A percentile compares a stretch with the other conserved stretches of the same genome.
These are phyloP conservation scores for Mesocentrotus franciscanus DNA, from an alignment of 53 echinoderm and acorn worm genomes.

Conservation along the genomic window DNA sequence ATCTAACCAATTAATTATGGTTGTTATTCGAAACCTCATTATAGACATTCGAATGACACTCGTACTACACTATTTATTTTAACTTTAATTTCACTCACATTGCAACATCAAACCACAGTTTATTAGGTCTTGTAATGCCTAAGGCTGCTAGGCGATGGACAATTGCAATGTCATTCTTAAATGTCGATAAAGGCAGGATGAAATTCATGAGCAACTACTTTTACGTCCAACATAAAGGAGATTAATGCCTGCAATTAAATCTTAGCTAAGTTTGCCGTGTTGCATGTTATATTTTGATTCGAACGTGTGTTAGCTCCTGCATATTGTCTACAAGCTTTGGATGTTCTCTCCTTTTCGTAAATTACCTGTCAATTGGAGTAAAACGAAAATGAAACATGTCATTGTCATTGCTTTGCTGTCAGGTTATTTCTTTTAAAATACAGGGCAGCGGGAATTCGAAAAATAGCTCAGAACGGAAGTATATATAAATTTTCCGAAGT, in stretches of 20 bases:
- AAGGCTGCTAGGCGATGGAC: too few species aligned
- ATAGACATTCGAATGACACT: too few species aligned
- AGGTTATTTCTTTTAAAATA: neutral
- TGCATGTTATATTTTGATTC: neutral
- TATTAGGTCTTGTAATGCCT: too few species aligned
- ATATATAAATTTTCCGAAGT: neutral
- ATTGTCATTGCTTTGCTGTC: neutral
- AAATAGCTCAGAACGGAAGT: neutral
- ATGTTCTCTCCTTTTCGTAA: too few species aligned
- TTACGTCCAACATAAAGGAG: neutral
- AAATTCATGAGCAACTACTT: too few species aligned
- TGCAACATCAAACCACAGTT: too few species aligned
- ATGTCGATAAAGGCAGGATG: too few species aligned
- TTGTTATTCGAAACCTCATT: too few species aligned
- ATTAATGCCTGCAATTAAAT: neutral
- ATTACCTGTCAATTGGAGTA: neutral
- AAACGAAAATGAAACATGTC: neutral
- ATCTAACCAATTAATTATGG: too few species aligned
- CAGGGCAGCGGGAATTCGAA: neutral
- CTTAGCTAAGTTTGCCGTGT: neutral
- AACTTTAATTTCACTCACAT: too few species aligned
- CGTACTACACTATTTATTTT: too few species aligned
- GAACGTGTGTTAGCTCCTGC: neutral
- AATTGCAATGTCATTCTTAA: too few species aligned
- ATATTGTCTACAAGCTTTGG: neutral